Percentiles rank a stretch among this genome's conserved stretches.
phyloP scores from a whole-genome alignment of 2,888 invertebrate genomes.

The Autographa pulchrina region DNA sequence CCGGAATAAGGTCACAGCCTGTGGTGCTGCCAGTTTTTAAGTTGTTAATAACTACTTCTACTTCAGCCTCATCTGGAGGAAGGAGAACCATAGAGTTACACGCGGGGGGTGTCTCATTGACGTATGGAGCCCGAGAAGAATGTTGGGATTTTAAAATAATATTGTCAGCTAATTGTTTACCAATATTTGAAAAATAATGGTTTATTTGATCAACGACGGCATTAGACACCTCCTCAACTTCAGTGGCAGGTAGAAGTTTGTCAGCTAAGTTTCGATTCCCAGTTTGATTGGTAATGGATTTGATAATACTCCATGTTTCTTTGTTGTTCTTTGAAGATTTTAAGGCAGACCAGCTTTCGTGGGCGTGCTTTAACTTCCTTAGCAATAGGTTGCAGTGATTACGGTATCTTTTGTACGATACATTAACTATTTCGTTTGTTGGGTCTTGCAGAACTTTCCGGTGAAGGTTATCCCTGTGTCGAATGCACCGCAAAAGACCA shows the following conservation, averaged over 20 bases:
- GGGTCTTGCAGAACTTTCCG: neutral
- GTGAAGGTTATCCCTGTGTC: neutral
- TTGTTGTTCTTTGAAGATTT: conserved; percentile 1
- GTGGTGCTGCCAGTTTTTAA: no score
- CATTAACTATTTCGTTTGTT: neutral
- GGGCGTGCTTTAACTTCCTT: neutral
- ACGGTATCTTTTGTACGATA: conserved; percentile 2
- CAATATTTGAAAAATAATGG: neutral
- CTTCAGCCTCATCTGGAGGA: no score
- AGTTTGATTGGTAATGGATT: neutral
- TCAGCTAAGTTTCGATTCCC: no score
- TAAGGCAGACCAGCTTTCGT: neutral
- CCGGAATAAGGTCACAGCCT: no score
- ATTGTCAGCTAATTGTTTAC: neutral
- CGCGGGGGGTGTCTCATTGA: no score
- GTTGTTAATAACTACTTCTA: no score
- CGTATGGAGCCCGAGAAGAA: no score
- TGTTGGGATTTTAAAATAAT: neutral
- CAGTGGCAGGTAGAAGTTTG: neutral
- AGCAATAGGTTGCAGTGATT: neutral
- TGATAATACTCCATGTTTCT: neutral
- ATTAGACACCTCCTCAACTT: neutral
- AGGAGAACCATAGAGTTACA: no score
- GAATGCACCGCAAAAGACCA: no score
- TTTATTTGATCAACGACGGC: neutral